Base-by-base conservation (phyloP, 2,113 vertebrate species). In the Cinclus mexicanus region DNA sequence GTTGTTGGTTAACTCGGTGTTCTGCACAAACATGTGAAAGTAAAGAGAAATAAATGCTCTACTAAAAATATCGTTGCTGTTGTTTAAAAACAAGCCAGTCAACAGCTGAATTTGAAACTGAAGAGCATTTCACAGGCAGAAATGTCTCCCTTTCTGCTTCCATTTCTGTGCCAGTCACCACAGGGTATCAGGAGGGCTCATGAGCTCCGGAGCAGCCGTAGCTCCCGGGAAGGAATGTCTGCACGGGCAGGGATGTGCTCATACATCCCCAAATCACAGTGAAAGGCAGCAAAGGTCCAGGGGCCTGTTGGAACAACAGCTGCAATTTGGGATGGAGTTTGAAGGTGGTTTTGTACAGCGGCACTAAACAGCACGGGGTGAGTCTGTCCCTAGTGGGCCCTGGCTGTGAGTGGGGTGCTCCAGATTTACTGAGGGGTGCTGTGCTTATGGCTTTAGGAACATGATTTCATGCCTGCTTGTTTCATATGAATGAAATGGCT, bases 161-260 rank as follows among this genome's bases (percentile, higher is more conserved):
- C 41, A 2, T 56, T 8, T 18, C 63, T 25, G 1, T 46, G 93
- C 63, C 91, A 83, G 1, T 20, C 88, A 49, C 2, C 83, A 7
- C 61, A 5, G 85, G 52, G 6, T 3, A 12, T 17, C 57, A 4
- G 18, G 10, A 37, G 57, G 0, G 14, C 28, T 24, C 28, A 50
- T 3, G 18, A 63, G 79, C 86, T 76, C 0, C 5, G 13, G 71
- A 69, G 89, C 3, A 88, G 92, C 59, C 20, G 14, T 12, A 11
- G 75, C 71, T 80, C n/a, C 65, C 20, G 59, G 92, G 88, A 24
- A 76, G 82, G 88, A 10, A 23, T 31, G 92, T 87, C 77, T 81
- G 4, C 15, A 0, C 2, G 8, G 69, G 33, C 46, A 28, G 1
- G 39, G 83, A 49, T 55, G 77, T 24, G 4, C 56, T 5, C 0